Percentiles rank a stretch among this genome's conserved stretches.
phyloP scores from a whole-genome alignment of 1,140 invertebrate species.

The Telenomus remus region DNA sequence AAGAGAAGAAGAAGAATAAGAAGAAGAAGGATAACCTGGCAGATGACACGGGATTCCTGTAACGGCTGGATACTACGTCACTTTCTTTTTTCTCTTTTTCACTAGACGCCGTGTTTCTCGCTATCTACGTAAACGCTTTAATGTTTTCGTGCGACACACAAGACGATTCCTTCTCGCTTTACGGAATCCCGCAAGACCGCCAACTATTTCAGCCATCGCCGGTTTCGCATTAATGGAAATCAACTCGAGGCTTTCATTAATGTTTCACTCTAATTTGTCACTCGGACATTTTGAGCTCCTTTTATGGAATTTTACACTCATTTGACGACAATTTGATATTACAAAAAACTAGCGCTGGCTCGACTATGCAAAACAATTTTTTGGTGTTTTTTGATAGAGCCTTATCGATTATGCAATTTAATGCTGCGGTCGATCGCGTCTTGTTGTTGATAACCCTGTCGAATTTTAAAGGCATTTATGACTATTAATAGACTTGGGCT shows the following conservation, averaged over 20 bases:
- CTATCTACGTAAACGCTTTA: slow-evolving; percentile 58
- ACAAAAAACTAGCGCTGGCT: neutral
- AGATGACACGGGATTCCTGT: slow-evolving; percentile 69
- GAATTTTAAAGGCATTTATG: slow-evolving; percentile 44
- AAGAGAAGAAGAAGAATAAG: slow-evolving; percentile 50
- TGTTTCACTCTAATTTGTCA: slow-evolving; percentile 49
- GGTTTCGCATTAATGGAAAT: slow-evolving; percentile 54
- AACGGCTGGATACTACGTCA: slow-evolving; percentile 67
- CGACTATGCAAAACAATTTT: slow-evolving; percentile 30
- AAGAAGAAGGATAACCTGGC: slow-evolving; percentile 61
- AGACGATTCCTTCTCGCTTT: slow-evolving; percentile 56
- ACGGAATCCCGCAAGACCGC: slow-evolving; percentile 48
- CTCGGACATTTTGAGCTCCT: slow-evolving; percentile 22
- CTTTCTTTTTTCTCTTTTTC: slow-evolving; percentile 63
- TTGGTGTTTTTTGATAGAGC: slow-evolving; percentile 20
- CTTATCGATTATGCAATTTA: slow-evolving; percentile 49
- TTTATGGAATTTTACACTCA: slow-evolving; percentile 17
- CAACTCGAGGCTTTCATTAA: slow-evolving; percentile 42
- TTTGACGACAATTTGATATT: neutral
- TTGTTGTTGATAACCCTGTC: slow-evolving; percentile 32
- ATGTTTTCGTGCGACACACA: slow-evolving; percentile 52
- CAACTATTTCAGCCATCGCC: slow-evolving; percentile 39
- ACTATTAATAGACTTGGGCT: slow-evolving; percentile 53
- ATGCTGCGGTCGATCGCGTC: slow-evolving; percentile 31
- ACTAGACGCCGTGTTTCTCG: slow-evolving; percentile 53